Evolutionary conservation across 2,797 vertebrate genomes (phyloP).

Genomic region (Cygnus olor): DNA sequence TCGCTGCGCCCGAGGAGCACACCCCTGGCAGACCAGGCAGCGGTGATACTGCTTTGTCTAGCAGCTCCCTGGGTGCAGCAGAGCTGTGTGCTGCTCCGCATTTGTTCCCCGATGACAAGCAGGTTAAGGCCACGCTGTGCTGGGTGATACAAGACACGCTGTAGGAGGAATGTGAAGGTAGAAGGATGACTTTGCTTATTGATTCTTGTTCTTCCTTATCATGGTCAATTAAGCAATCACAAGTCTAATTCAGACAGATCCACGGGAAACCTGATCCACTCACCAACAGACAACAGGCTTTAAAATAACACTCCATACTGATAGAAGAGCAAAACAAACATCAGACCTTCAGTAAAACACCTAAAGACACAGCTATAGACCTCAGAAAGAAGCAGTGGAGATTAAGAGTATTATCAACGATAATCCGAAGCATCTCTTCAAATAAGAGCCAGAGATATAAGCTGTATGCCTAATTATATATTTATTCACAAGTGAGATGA

Average conservation of each 20-base stretch:
- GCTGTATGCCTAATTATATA: not conserved
- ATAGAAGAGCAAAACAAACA: not conserved
- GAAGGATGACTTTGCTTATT: not conserved
- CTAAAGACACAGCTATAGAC: not conserved
- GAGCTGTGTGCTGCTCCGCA: not conserved
- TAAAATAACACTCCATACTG: not conserved
- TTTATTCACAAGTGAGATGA: not conserved
- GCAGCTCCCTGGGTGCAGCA: accelerated
- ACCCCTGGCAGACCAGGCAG: not conserved
- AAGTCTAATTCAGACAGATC: not conserved
- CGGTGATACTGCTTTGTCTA: not conserved
- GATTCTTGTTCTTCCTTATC: not conserved
- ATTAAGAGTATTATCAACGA: not conserved
- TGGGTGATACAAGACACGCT: not conserved
- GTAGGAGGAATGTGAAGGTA: not conserved
- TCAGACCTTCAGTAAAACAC: not conserved
- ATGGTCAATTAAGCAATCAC: not conserved
- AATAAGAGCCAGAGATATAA: not conserved
- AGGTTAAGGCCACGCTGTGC: not conserved
- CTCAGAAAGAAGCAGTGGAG: not conserved
- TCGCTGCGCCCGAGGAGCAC: not conserved
- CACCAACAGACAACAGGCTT: not conserved
- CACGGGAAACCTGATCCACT: not conserved
- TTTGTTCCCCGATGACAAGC: not conserved
- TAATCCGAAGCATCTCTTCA: not conserved